A percentile compares a stretch with the other conserved stretches of the same genome.
These are phyloP conservation scores for Drosophila leontia DNA, from an alignment of 1,140 invertebrate species.

Conservation along the genomic window DNA sequence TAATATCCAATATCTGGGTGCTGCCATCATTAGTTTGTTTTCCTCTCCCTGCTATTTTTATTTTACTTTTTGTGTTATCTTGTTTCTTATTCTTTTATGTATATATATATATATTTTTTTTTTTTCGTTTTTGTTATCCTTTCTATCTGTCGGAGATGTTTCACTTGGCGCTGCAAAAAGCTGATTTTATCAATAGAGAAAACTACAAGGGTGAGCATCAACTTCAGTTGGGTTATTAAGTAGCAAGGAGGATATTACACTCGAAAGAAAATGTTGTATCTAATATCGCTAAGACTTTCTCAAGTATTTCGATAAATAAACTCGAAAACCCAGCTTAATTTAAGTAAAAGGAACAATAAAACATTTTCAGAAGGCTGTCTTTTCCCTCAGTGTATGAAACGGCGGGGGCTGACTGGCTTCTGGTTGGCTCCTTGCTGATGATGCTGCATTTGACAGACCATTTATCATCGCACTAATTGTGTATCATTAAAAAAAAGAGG, in stretches of 20 bases:
- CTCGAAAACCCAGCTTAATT: background rate
- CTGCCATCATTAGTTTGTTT: conserved; percentile 71
- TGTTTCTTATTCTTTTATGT: conserved; percentile 1
- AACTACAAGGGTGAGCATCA: conserved; percentile 44
- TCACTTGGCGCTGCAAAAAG: conserved; percentile 61
- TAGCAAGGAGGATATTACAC: conserved; percentile 20
- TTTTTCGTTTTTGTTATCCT: conserved; percentile 15
- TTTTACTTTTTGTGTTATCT: background rate
- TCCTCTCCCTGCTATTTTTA: conserved; percentile 9
- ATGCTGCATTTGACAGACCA: conserved; percentile 84
- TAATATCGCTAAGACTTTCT: fast-evolving
- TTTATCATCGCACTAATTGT: conserved; percentile 85
- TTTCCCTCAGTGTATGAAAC: background rate
- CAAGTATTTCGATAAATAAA: background rate
- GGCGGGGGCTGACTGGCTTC: conserved; percentile 4
- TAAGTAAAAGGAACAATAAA: background rate
- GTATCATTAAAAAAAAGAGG: conserved; percentile 80
- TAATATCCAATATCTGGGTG: conserved; percentile 78
- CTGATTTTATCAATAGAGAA: conserved; percentile 65
- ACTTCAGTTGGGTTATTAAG: conserved; percentile 46
- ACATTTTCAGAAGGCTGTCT: background rate
- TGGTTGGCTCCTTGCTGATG: conserved; percentile 35
- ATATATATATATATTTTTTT: conserved; percentile 4
- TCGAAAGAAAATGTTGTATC: background rate
- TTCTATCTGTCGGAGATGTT: conserved; percentile 52